These are phyloP conservation scores for Chrysomela aeneicollis DNA, from an alignment of 2,888 invertebrate species.

Conservation along the genomic window DNA sequence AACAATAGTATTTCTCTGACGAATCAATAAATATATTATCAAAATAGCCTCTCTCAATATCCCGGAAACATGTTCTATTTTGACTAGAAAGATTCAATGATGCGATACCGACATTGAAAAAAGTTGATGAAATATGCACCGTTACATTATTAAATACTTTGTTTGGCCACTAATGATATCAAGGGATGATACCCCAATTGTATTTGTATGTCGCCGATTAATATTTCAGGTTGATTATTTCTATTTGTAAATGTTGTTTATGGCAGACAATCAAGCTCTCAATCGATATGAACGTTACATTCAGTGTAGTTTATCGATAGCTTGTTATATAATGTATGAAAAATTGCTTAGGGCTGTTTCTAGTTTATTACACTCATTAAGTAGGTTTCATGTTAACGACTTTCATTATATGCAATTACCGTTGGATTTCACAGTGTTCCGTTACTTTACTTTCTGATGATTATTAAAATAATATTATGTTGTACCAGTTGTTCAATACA, in stretches of 20 bases:
- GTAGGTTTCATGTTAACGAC: neutral
- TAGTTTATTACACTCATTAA: neutral
- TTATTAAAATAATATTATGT: no score
- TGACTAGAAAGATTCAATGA: no score
- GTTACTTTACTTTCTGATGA: neutral
- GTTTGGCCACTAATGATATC: neutral
- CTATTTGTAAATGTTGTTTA: neutral
- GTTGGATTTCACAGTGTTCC: neutral
- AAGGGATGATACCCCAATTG: neutral
- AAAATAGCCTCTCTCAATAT: no score
- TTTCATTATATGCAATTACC: neutral
- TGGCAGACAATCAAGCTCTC: neutral
- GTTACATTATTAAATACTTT: no score
- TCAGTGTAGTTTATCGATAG: neutral
- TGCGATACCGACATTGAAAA: no score
- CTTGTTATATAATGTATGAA: neutral
- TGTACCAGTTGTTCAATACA: no score
- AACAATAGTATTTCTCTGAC: no score
- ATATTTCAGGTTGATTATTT: neutral
- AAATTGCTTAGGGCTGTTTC: neutral
- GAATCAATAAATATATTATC: no score
- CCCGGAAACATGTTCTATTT: no score
- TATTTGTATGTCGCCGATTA: neutral
- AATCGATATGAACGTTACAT: neutral
- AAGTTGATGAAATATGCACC: neutral